Conservation (phyloP, 2,113 vertebrate species). For the Noturus placidus region DNA sequence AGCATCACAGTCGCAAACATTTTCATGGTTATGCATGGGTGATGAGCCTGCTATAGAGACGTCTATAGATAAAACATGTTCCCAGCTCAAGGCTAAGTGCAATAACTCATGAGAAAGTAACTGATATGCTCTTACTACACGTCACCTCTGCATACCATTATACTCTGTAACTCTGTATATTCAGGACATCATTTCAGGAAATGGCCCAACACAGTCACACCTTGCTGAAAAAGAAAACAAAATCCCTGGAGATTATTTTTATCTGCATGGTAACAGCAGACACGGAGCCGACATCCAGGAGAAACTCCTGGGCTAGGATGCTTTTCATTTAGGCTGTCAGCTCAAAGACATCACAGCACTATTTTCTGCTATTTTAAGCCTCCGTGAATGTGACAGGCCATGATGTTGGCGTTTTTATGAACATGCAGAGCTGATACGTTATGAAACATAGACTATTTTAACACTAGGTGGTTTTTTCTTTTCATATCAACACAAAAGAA, state of each 20-base stretch:
- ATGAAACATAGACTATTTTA: not conserved
- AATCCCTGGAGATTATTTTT: not conserved
- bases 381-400: constrained; percentile 15
- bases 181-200: constrained; percentile 8
- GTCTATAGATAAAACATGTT: constrained; percentile 4
- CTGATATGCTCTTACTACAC: constrained; percentile 15
- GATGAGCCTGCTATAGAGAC: constrained; percentile 39
- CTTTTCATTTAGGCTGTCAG: constrained; percentile 33
- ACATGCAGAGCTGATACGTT: not conserved
- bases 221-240: constrained; percentile 6
- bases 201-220: constrained; percentile 48
- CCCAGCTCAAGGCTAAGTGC: constrained; percentile 12
- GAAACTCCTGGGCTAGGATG: constrained; percentile 1
- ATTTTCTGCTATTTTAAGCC: constrained; percentile 41
- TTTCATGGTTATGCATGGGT: constrained; percentile 62
- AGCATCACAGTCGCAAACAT: constrained; percentile 64
- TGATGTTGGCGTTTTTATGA: constrained; percentile 17
- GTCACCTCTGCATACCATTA: constrained; percentile 50
- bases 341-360: constrained; percentile 26
- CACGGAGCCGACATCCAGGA: constrained; percentile 6
- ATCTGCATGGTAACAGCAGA: constrained; percentile 33
- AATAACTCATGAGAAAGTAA: not conserved
- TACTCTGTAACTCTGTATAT: constrained; percentile 26
- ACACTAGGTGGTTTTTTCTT: not conserved
- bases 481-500: not conserved